Percentiles rank a stretch among this genome's conserved stretches.
Conservation (phyloP, 2,797 vertebrate genomes). For the Monodelphis domestica region DNA sequence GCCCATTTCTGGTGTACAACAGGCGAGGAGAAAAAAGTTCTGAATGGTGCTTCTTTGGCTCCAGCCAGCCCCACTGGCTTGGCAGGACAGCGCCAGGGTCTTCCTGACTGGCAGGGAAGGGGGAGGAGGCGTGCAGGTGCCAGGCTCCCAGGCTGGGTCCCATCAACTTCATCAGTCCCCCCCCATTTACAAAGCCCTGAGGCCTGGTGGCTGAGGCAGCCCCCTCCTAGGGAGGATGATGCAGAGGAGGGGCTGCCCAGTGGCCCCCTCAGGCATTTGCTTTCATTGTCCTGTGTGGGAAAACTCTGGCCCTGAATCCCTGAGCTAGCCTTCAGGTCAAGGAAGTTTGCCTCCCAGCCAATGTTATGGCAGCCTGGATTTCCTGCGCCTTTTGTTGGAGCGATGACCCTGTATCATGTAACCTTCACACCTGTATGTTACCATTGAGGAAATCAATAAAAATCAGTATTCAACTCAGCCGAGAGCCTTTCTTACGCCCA, state of each 20-base stretch:
- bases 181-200: constrained; percentile 80
- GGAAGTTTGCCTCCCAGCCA: constrained; percentile 82
- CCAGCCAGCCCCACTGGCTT: constrained; percentile 63
- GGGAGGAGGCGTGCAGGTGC: constrained; percentile 54
- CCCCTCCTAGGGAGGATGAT: constrained; percentile 80
- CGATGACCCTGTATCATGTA: constrained; percentile 87
- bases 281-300: constrained; percentile 87
- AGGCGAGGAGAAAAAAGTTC: constrained; percentile 66
- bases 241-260: constrained; percentile 82
- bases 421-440: constrained; percentile 88
- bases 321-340: constrained; percentile 86
- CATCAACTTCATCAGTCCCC: constrained; percentile 68
- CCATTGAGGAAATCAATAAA: constrained; percentile 88
- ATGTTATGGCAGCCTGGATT: constrained; percentile 84
- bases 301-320: constrained; percentile 87
- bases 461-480: constrained; percentile 81
- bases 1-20: constrained; percentile 50
- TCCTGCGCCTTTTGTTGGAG: constrained; percentile 85
- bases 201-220: constrained; percentile 77
- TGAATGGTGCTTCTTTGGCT: constrained; percentile 55
- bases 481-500: constrained; percentile 84
- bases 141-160: constrained; percentile 56
- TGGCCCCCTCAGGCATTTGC: constrained; percentile 84
- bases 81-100: constrained; percentile 60
- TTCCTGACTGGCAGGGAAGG: constrained; percentile 70